Conservation (phyloP, 2,113 vertebrate species). For the Callipepla squamata region DNA sequence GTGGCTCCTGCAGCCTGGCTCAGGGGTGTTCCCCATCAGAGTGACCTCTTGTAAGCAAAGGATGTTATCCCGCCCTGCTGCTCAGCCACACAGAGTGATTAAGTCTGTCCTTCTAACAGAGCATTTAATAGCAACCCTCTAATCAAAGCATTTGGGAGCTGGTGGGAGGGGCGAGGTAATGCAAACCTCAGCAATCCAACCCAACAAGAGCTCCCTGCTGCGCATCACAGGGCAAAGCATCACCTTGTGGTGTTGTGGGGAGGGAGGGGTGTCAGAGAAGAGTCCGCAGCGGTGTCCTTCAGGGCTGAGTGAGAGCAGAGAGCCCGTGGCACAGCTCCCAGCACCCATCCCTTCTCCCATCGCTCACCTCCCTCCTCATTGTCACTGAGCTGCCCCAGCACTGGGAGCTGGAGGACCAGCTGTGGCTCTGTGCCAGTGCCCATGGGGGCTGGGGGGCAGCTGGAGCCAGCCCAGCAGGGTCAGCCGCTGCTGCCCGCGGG, state of each 20-base stretch:
- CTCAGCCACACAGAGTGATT: fast-evolving
- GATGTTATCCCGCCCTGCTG: background rate
- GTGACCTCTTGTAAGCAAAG: background rate
- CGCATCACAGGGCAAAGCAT: fast-evolving
- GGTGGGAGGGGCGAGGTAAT: background rate
- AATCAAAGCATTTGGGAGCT: background rate
- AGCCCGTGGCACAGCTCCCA: background rate
- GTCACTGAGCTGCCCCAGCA: background rate
- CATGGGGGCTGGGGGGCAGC: background rate
- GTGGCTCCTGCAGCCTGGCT: background rate
- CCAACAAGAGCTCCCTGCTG: background rate
- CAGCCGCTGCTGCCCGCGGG: background rate
- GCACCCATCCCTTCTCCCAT: background rate
- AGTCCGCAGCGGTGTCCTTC: background rate
- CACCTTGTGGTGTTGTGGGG: fast-evolving
- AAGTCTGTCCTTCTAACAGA: background rate
- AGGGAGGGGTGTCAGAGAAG: background rate
- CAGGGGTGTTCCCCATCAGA: background rate
- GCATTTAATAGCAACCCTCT: background rate
- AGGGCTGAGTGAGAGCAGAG: background rate
- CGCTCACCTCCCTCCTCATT: fast-evolving
- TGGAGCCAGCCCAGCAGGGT: background rate
- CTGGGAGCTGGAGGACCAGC: background rate
- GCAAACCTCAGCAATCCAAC: background rate
- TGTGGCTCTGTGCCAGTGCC: background rate